Evolutionary conservation across 2,797 vertebrate genomes (phyloP), one percentile per base, ranked within the genome.

Genomic region (Argentina silus): DNA sequence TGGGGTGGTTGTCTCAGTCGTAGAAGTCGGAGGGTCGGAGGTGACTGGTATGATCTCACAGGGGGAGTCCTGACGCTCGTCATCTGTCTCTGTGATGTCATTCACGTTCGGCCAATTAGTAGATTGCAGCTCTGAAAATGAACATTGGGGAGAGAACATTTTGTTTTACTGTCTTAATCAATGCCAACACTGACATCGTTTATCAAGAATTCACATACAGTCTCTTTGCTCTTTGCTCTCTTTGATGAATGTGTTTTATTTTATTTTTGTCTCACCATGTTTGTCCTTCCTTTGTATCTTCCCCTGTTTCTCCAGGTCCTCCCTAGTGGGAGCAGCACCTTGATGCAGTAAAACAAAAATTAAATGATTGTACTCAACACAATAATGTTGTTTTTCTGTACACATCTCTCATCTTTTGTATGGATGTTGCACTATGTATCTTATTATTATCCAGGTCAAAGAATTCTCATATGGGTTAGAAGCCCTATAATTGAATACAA

Each of bases 41-140:
- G 48, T 27, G 21, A 48, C 19, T 0, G 69, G 47, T 53, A 73
- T 2, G 53, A 72, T 57, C 63, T 73, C 14, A 74, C 76, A 78
- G 0, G 12, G 67, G 43, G 42, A 51, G 6, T 59, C 56, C 8
- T 14, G 6, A 51, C 8, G 69, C 7, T 19, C 3, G 10, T 14
- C 4, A 19, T 65, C 15, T 7, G 69, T 21, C 44, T 51, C 66
- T 15, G n/a, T 11, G 19, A 23, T 23, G 11, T 65, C 51, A 23
- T 42, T 51, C 9, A 36, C 9, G 36, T 62, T 21, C 12, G 21
- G n/a, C 42, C 0, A 8, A 36, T 43, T 6, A n/a, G 3, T 6
- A 3, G 21, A 36, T 63, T 8, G 21, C 51, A 53, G 12, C 51
- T 11, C 17, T 53, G 14, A 36, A 36, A 36, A 36, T 36, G 27